These are phyloP conservation scores for Actenoides lindsayi DNA, from an alignment of 2,113 vertebrate species.

Conservation along the genomic window DNA sequence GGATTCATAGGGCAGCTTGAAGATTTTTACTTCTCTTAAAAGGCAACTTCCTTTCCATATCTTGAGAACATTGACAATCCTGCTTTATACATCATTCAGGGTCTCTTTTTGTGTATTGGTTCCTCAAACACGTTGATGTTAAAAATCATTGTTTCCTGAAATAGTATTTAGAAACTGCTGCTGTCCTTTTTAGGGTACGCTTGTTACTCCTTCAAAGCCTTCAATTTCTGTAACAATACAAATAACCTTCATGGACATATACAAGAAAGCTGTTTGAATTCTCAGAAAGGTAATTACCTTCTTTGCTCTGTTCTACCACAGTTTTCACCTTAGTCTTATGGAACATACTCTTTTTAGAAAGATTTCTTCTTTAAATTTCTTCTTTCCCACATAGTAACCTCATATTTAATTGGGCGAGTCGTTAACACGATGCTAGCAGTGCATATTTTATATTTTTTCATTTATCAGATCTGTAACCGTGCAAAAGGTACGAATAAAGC, in stretches of 20 bases:
- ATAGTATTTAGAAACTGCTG: not conserved
- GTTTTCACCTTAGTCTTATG: not conserved
- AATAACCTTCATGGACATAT: not conserved
- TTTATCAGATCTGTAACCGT: not conserved
- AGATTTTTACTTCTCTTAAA: not conserved
- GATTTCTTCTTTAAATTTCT: not conserved
- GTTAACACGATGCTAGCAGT: not conserved
- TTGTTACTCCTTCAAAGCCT: not conserved
- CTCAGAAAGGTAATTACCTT: not conserved
- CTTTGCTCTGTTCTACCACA: not conserved
- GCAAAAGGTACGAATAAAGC: not conserved
- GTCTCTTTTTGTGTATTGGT: not conserved
- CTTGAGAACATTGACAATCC: not conserved
- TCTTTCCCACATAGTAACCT: not conserved
- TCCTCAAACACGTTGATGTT: not conserved
- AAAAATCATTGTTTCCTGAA: not conserved
- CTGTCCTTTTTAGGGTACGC: not conserved
- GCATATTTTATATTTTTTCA: not conserved
- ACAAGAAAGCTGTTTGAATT: not conserved
- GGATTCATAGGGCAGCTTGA: not conserved
- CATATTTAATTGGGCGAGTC: not conserved
- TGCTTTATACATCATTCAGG: not conserved
- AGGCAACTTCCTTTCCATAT: not conserved
- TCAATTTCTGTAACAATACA: not conserved
- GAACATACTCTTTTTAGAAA: not conserved